Percentiles rank a stretch among this genome's conserved stretches.
Conservation (phyloP, 1,140 invertebrate species). For the Tetranychus urticae region DNA sequence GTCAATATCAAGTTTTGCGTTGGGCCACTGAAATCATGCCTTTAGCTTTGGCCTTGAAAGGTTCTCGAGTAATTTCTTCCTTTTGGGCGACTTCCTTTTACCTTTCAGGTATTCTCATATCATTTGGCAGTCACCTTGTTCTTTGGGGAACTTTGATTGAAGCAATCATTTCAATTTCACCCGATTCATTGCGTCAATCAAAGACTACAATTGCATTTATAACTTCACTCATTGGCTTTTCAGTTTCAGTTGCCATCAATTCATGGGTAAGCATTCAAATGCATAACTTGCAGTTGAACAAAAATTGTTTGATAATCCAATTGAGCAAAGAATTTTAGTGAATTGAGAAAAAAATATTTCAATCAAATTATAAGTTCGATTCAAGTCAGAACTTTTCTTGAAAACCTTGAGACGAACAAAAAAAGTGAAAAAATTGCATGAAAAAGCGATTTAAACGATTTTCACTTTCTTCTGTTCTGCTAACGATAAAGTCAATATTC, state of each 20-base stretch:
- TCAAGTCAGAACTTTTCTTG: too few relatives aligned
- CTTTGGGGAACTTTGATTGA: constrained; percentile 52
- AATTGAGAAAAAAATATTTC: not conserved
- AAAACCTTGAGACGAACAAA: too few relatives aligned
- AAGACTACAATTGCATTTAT: constrained; percentile 64
- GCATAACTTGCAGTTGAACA: not conserved
- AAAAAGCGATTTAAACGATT: too few relatives aligned
- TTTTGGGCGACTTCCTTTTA: constrained; percentile 71
- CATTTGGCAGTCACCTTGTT: constrained; percentile 46
- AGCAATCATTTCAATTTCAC: constrained; percentile 58
- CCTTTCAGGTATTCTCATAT: constrained; percentile 55
- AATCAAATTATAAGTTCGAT: too few relatives aligned
- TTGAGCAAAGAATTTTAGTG: not conserved
- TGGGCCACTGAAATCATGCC: constrained; percentile 62
- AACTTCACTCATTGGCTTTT: constrained; percentile 51
- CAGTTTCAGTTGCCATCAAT: constrained; percentile 62
- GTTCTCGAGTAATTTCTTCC: constrained; percentile 35
- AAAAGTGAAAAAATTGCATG: too few relatives aligned
- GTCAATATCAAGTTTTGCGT: constrained; percentile 35
- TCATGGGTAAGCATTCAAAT: constrained; percentile 43
- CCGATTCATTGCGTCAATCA: constrained; percentile 63
- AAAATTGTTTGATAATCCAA: not conserved
- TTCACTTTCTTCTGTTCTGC: too few relatives aligned
- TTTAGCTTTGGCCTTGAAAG: constrained; percentile 44
- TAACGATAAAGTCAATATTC: too few relatives aligned